Evolutionary conservation across 2,888 invertebrate species (phyloP).

Genomic region (Protodeltote pygarga): DNA sequence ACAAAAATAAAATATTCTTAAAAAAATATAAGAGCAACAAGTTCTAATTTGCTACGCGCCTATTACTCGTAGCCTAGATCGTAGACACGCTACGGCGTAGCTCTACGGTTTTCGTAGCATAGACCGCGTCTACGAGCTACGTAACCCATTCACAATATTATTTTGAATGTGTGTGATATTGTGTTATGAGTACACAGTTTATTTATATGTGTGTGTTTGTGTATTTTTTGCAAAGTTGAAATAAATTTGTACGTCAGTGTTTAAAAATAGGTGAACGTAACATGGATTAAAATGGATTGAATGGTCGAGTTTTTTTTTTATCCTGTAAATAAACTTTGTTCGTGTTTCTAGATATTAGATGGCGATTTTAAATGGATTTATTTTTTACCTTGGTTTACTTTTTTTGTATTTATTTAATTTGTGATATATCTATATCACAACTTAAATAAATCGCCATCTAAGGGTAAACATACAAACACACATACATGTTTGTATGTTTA

Average conservation of each 20-base stretch:
- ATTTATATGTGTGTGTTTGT: not conserved
- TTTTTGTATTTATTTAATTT: too few relatives aligned
- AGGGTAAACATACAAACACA: too few relatives aligned
- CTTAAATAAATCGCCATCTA: too few relatives aligned
- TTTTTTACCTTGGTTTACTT: too few relatives aligned
- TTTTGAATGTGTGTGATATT: slow-evolving; percentile 19
- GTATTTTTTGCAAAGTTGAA: slow-evolving; percentile 32
- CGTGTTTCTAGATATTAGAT: too few relatives aligned
- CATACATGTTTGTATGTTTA: too few relatives aligned
- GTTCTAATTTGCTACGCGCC: slow-evolving; percentile 23
- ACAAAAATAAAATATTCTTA: too few relatives aligned
- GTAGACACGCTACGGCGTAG: slow-evolving; percentile 61
- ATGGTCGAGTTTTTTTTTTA: slow-evolving; percentile 9
- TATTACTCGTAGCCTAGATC: slow-evolving; percentile 43
- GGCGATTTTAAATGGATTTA: too few relatives aligned
- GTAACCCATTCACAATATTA: slow-evolving; percentile 37
- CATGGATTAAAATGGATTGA: slow-evolving; percentile 27
- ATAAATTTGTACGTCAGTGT: slow-evolving; percentile 46
- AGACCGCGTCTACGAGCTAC: slow-evolving; percentile 49
- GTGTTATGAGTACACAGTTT: not conserved
- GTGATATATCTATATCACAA: too few relatives aligned
- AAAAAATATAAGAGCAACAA: too few relatives aligned
- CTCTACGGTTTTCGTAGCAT: slow-evolving; percentile 62
- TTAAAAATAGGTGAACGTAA: slow-evolving; percentile 36
- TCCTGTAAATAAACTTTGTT: slow-evolving; percentile 27